A percentile compares a stretch with the other conserved stretches of the same genome.
phyloP scores from a whole-genome alignment of 2,888 invertebrate species.

The Hemistola chrysoprasaria region DNA sequence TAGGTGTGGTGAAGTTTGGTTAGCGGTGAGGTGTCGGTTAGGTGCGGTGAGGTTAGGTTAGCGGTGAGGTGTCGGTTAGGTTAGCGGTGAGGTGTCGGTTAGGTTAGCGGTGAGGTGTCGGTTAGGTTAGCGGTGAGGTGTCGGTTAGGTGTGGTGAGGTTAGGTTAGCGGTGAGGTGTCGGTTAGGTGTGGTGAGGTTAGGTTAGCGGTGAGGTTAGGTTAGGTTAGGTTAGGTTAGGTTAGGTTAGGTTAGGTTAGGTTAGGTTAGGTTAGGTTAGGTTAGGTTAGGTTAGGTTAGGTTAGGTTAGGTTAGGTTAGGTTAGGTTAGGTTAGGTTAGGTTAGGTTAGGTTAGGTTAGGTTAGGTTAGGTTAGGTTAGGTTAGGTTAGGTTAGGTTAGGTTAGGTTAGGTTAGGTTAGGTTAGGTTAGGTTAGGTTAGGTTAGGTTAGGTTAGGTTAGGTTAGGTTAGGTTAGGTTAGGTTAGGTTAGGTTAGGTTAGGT shows the following conservation, averaged over 20 bases:
- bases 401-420: conserved; percentile 14
- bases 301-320: conserved; percentile 30
- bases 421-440: conserved; percentile 19
- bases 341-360: conserved; percentile 25
- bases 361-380: conserved; percentile 23
- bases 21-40: too few species aligned
- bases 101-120: too few species aligned
- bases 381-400: conserved; percentile 19
- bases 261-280: conserved; percentile 31
- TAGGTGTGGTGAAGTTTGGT: too few species aligned
- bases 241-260: conserved; percentile 30
- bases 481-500: conserved; percentile 19
- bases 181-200: too few species aligned
- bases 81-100: too few species aligned
- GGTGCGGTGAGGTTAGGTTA: too few species aligned
- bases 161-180: too few species aligned
- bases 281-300: conserved; percentile 33
- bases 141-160: too few species aligned
- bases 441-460: conserved; percentile 25
- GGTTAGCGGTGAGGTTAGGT: too few species aligned
- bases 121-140: too few species aligned
- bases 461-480: conserved; percentile 18
- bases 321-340: conserved; percentile 30
- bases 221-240: conserved; percentile 29
- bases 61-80: too few species aligned